A percentile compares a stretch with the other conserved stretches of the same genome.
These are phyloP conservation scores for Cromileptes altivelis DNA, from an alignment of 2,113 vertebrate species.

Conservation along the genomic window DNA sequence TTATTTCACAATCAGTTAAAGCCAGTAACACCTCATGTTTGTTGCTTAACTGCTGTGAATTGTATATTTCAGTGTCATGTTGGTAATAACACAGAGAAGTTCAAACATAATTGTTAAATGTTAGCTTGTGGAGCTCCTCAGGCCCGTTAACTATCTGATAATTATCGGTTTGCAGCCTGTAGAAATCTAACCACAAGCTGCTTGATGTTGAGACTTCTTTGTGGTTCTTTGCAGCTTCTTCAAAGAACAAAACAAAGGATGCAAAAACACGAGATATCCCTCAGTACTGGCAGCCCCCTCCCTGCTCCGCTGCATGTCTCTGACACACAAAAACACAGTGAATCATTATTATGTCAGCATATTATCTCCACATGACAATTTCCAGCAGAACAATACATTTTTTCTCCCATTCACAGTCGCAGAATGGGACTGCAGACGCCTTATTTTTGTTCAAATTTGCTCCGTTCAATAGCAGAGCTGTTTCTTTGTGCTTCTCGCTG, in stretches of 20 bases:
- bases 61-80: not conserved
- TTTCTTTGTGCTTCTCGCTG: not conserved
- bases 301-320: not conserved
- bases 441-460: not conserved
- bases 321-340: constrained; percentile 35
- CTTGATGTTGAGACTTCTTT: constrained; percentile 2
- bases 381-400: constrained; percentile 29
- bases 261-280: not conserved
- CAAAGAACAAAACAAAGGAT: constrained; percentile 20
- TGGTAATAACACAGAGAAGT: not conserved
- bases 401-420: not conserved
- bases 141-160: not conserved
- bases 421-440: not conserved
- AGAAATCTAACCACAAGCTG: not conserved
- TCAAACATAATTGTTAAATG: constrained; percentile 2
- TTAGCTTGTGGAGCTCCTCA: constrained; percentile 3
- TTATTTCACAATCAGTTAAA: not conserved
- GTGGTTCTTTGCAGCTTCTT: constrained; percentile 5
- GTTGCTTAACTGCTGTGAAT: not conserved
- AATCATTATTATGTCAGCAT: constrained; percentile 48
- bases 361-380: constrained; percentile 49
- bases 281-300: not conserved
- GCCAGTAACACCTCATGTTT: not conserved
- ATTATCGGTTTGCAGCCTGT: constrained; percentile 23
- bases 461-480: not conserved